phyloP scores from a whole-genome alignment of 2,113 vertebrate genomes.

The Puma concolor region DNA sequence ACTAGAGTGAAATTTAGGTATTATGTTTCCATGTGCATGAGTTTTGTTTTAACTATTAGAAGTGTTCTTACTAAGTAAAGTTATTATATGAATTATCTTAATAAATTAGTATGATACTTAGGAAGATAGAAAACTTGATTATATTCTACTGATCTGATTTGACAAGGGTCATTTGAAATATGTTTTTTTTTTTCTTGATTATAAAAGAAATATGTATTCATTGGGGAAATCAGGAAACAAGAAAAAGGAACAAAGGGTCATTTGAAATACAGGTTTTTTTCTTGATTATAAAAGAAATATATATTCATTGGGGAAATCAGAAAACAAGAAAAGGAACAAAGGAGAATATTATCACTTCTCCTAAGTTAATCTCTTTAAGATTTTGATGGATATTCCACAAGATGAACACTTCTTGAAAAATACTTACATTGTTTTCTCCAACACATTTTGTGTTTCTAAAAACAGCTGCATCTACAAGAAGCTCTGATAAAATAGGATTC shows the following conservation, averaged over 20 bases:
- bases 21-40: not conserved
- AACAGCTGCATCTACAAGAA: not conserved
- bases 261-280: too few relatives aligned
- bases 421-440: not conserved
- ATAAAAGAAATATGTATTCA: not conserved
- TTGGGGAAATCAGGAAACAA: not conserved
- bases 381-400: not conserved
- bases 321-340: not conserved
- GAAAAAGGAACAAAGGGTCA: not conserved
- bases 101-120: slow-evolving; percentile 26
- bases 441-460: not conserved
- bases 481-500: not conserved
- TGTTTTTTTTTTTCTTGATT: not conserved
- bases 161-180: not conserved
- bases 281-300: not conserved
- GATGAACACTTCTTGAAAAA: not conserved
- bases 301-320: not conserved
- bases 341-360: not conserved
- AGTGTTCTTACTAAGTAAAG: not conserved
- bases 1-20: not conserved
- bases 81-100: not conserved
- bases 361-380: not conserved
- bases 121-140: slow-evolving; percentile 12
- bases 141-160: not conserved
- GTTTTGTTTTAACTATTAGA: slow-evolving; percentile 33